Percentiles rank a stretch among this genome's conserved stretches.
Conservation (phyloP, 2,888 invertebrate genomes). For the Drosophila eohydei region DNA sequence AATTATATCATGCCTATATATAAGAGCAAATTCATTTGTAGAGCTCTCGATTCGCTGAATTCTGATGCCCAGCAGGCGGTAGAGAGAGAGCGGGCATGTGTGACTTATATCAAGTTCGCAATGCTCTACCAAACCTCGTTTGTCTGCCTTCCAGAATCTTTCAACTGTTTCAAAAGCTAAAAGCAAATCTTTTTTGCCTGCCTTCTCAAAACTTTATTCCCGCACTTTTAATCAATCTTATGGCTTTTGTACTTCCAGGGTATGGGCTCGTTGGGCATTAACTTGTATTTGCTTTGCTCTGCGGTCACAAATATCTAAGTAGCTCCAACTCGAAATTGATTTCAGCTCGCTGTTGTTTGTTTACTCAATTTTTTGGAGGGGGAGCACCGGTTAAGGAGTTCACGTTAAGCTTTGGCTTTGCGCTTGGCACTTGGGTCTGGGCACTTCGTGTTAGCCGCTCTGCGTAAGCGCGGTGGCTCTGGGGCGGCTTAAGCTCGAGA, state of each 20-base stretch:
- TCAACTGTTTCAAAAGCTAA: not conserved
- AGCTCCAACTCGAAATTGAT: slow-evolving; percentile 50
- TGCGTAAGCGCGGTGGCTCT: slow-evolving; percentile 77
- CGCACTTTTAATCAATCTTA: too few species aligned
- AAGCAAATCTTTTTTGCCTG: not conserved
- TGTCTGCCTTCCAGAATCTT: too few species aligned
- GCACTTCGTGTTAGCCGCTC: slow-evolving; percentile 31
- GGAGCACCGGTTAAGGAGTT: slow-evolving; percentile 41
- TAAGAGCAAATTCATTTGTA: slow-evolving; percentile 42
- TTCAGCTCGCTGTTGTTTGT: slow-evolving; percentile 46
- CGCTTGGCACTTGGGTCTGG: slow-evolving; percentile 15
- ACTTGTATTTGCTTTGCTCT: slow-evolving; percentile 23
- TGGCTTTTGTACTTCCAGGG: not conserved
- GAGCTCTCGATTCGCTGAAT: slow-evolving; percentile 44
- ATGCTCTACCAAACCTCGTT: too few species aligned
- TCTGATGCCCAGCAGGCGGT: not conserved
- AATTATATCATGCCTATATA: slow-evolving; percentile 62
- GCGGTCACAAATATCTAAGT: slow-evolving; percentile 49
- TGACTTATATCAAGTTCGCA: not conserved
- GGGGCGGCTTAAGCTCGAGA: slow-evolving; percentile 61
- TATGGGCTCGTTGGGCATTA: not conserved
- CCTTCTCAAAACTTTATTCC: too few species aligned
- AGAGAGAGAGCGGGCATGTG: not conserved
- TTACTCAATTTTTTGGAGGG: slow-evolving; percentile 33
- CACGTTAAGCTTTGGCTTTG: slow-evolving; percentile 33